phyloP scores from a whole-genome alignment of 2,113 vertebrate genomes.

The Ellobius talpinus region DNA sequence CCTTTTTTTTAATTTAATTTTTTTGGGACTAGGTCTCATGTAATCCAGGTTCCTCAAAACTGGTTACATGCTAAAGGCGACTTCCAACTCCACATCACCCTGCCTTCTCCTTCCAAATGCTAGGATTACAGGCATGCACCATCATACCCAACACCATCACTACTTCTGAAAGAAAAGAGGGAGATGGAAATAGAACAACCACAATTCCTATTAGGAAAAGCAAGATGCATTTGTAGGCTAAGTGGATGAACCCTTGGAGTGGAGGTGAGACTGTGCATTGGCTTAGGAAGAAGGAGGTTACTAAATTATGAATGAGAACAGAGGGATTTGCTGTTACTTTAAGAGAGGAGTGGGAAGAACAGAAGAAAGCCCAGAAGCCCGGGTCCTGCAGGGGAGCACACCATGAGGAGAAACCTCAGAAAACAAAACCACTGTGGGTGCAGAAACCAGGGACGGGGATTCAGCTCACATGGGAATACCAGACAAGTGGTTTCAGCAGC shows the following conservation, averaged over 20 bases:
- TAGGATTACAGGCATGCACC: neutral
- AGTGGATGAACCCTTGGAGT: neutral
- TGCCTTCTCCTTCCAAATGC: too few species aligned
- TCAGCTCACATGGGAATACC: neutral
- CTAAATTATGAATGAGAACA: conserved; percentile 1
- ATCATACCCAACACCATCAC: neutral
- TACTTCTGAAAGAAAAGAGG: conserved; percentile 27
- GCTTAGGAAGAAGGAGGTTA: neutral
- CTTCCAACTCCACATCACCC: neutral
- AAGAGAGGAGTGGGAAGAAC: neutral
- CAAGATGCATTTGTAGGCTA: conserved; percentile 17
- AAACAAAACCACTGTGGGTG: neutral
- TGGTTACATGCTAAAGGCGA: neutral
- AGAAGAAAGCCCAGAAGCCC: neutral
- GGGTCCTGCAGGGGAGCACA: neutral
- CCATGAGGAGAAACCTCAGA: neutral
- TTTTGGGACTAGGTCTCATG: neutral
- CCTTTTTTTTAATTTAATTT: neutral
- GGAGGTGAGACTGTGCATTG: neutral
- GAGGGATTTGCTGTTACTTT: neutral
- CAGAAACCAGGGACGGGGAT: neutral
- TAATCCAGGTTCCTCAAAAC: neutral
- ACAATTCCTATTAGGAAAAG: conserved; percentile 34
- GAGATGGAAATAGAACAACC: neutral
- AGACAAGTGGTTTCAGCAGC: neutral